Percentiles rank a stretch among this genome's conserved stretches.
phyloP scores from a whole-genome alignment of 2,888 invertebrate genomes.

The Laspeyria flexula region DNA sequence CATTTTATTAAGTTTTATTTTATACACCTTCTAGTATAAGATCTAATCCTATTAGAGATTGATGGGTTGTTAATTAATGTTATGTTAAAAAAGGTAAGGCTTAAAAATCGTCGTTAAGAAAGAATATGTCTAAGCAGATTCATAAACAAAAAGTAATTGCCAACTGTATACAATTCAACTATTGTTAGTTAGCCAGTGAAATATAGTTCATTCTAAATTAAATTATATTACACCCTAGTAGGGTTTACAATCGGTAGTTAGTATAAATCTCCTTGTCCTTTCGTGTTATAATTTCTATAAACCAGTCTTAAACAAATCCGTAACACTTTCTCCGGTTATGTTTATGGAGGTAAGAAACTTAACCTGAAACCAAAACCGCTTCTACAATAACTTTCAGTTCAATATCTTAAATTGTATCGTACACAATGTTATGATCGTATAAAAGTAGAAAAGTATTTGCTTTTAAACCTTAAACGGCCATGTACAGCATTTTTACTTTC shows the following conservation, averaged over 20 bases:
- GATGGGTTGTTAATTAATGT: too few species aligned
- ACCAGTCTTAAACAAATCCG: slow-evolving; percentile 5
- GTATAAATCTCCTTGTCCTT: neutral
- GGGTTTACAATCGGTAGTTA: too few species aligned
- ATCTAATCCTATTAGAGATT: too few species aligned
- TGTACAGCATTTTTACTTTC: slow-evolving; percentile 20
- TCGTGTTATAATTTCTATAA: neutral
- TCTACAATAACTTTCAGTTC: neutral
- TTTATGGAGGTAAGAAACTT: neutral
- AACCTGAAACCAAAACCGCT: neutral
- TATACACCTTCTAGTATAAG: too few species aligned
- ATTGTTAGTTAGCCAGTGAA: too few species aligned
- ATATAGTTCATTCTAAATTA: too few species aligned
- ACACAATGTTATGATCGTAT: neutral
- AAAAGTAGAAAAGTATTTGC: neutral
- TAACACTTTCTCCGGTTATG: slow-evolving; percentile 5
- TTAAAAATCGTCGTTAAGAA: too few species aligned
- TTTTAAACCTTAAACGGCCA: neutral
- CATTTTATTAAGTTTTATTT: neutral
- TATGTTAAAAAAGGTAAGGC: too few species aligned
- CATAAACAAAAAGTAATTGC: too few species aligned
- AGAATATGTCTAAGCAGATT: too few species aligned
- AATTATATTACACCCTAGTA: too few species aligned
- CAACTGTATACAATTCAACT: too few species aligned
- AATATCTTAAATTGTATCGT: neutral